Evolutionary conservation across 2,888 invertebrate species (phyloP), one percentile per base, ranked within the genome.

Genomic region (Xanthorhoe designata): DNA sequence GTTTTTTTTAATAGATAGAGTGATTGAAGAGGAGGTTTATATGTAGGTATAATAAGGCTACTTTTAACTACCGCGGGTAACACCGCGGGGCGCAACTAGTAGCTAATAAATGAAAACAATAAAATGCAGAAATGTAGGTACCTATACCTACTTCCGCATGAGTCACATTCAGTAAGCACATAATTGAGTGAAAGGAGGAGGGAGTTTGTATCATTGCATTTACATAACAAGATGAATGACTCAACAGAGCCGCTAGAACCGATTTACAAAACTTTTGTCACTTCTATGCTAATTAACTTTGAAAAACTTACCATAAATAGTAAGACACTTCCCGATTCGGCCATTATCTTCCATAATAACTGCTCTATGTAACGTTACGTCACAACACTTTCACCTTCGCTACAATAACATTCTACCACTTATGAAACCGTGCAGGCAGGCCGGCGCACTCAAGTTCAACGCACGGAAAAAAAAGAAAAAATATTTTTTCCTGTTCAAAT

Each of bases 381-480:
- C 91, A 92, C 86, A 76, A 63, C 90, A 92, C 92, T 92, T 92
- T 92, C 92, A 92, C 92, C 80, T 78, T 78, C 82, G 74, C 67
- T 82, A 82, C 83, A 81, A 84, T 83, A 86, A 86, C 88, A 90
- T 86, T 86, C 87, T 83, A 85, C 78, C 86, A 88, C 88, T 88
- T 87, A 90, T 85, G 87, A 86, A 88, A 87, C 72, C 71, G 51
- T 49, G 76, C 71, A 80, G 85, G 76, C 71, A 80, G 85, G 83
- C 84, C 83, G 82, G 85, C 86, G 87, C 88, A 86, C 83, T 77
- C 82, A 84, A 86, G 89, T 89, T 90, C 88, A 88, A 87, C 80
- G 89, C 84, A 88, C 88, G 77, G 74, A 69, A 72, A 78, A 67
- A 74, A 77, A 77, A 78, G 80, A 53, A 59, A 60, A 49, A 2